Evolutionary conservation across 1,140 invertebrate genomes (phyloP).

Genomic region (Drosophila novamexicana): DNA sequence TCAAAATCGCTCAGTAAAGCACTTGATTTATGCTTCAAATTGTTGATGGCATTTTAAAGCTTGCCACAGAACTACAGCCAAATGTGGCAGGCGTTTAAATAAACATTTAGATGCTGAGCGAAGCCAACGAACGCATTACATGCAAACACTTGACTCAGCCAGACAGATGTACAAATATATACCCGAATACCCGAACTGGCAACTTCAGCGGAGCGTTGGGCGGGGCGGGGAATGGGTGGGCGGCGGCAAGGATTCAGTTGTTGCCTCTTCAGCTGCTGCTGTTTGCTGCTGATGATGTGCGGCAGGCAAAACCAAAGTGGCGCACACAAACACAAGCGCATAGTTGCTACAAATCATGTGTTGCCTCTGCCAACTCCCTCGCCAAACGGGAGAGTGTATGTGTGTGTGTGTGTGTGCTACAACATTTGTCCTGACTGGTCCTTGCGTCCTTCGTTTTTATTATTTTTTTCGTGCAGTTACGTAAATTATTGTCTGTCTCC

Average conservation of each 20-base stretch:
- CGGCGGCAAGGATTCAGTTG: conserved; percentile 12
- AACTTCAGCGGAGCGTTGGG: conserved; percentile 54
- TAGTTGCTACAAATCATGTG: conserved; percentile 63
- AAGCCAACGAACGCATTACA: conserved; percentile 52
- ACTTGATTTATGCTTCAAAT: conserved; percentile 59
- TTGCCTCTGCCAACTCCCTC: not conserved
- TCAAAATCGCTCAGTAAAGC: conserved; percentile 34
- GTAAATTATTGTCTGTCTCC: conserved; percentile 80
- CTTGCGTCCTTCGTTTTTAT: conserved; percentile 19
- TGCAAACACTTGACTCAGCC: conserved; percentile 57
- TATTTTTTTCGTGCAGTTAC: conserved; percentile 66
- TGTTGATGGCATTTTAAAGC: conserved; percentile 66
- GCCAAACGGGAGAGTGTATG: no score
- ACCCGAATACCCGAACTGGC: conserved; percentile 12
- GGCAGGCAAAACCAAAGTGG: conserved; percentile 58
- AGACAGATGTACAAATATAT: conserved; percentile 66
- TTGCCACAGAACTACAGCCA: conserved; percentile 52
- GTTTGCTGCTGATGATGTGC: conserved; percentile 55
- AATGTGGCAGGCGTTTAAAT: conserved; percentile 75
- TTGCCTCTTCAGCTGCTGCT: conserved; percentile 44
- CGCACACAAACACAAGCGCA: conserved; percentile 44
- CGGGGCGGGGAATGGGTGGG: not conserved
- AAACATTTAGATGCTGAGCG: conserved; percentile 55
- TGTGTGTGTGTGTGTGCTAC: no score
- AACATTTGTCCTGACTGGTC: conserved; percentile 21